A percentile compares a stretch with the other conserved stretches of the same genome.
phyloP scores from a whole-genome alignment of 2,888 invertebrate genomes.

The Ophion obscuratus region DNA sequence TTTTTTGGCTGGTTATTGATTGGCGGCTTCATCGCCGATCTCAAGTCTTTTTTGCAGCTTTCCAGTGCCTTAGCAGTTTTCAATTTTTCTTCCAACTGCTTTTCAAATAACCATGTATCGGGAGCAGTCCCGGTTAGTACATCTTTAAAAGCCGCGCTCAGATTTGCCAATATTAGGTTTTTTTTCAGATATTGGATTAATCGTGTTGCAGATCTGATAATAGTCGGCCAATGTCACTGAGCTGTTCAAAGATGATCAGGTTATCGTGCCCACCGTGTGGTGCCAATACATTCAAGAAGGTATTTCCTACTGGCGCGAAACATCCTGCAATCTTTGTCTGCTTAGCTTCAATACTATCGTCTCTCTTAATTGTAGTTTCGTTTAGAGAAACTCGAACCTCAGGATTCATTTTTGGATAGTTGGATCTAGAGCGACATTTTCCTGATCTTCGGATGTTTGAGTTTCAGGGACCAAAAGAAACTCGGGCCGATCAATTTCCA shows the following conservation, averaged over 20 bases:
- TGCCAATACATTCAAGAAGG: too few relatives aligned
- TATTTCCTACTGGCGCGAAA: neutral
- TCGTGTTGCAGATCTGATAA: neutral
- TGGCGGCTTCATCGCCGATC: conserved; percentile 13
- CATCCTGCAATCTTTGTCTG: conserved; percentile 10
- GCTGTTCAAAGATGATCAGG: too few relatives aligned
- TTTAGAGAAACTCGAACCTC: conserved; percentile 5
- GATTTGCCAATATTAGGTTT: conserved; percentile 46
- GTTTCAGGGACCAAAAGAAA: neutral
- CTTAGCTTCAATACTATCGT: conserved; percentile 16
- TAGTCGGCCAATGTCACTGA: too few relatives aligned
- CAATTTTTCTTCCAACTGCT: conserved; percentile 53
- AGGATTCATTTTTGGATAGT: conserved; percentile 7
- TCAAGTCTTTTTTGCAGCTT: conserved; percentile 27
- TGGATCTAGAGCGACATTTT: conserved; percentile 26
- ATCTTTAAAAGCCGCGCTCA: conserved; percentile 39
- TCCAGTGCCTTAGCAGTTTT: conserved; percentile 51
- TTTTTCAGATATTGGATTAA: neutral
- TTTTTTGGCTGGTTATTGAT: conserved; percentile 37
- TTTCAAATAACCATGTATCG: conserved; percentile 54
- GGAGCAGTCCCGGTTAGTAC: conserved; percentile 28
- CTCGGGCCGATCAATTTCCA: neutral
- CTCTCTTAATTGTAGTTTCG: conserved; percentile 12
- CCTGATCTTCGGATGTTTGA: neutral
- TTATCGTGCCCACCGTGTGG: too few relatives aligned